Base-by-base conservation (phyloP, 2,888 invertebrate species). In the Sminthurides aquaticus region DNA sequence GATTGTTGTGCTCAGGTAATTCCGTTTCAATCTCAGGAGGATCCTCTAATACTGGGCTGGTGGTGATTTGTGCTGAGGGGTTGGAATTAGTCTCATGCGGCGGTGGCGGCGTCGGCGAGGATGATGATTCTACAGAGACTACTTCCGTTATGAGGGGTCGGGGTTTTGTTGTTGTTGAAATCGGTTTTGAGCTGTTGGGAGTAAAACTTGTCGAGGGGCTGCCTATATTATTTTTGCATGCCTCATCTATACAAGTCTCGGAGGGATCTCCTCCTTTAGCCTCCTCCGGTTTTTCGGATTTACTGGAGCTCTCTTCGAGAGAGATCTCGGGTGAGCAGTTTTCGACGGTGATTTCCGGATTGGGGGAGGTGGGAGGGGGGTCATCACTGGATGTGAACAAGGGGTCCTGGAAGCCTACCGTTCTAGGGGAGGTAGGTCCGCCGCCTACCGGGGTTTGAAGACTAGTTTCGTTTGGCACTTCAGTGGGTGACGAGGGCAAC, bases 271-370 rank as follows among this genome's bases (percentile, higher is more conserved):
- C 29, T 43, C 26, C 49, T 24, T 43, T 27, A 25, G 60, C 25
- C 20, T 34, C 43, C 2, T 34, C 24, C n/a, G 52, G 27, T 18
- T 15, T 34, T 15, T 34, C 43, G 43, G 43, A 34, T 29, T 58
- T 15, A n/a, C 20, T 18, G 29, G 3, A 3, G n/a, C 20, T 22
- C 27, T 60, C 64, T 1, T 66, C 64, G 52, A 65, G 66, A 24
- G 69, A 71, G 49, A 72, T 71, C 62, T 73, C 72, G 8, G 72
- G 74, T 27, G 73, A 72, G 67, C 74, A 74, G 57, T 69, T 66
- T 57, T 73, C 73, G 52, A 75, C 74, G 54, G 68, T 72, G 66
- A 75, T 75, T 67, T 75, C 74, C 55, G 74, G 74, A 49, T 69
- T 67, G n/a, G 69, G 54, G 25, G 25, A 22, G 8, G 59, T 54